These are phyloP conservation scores for Archilochus colubris DNA, from an alignment of 2,113 vertebrate species.

Conservation along the genomic window DNA sequence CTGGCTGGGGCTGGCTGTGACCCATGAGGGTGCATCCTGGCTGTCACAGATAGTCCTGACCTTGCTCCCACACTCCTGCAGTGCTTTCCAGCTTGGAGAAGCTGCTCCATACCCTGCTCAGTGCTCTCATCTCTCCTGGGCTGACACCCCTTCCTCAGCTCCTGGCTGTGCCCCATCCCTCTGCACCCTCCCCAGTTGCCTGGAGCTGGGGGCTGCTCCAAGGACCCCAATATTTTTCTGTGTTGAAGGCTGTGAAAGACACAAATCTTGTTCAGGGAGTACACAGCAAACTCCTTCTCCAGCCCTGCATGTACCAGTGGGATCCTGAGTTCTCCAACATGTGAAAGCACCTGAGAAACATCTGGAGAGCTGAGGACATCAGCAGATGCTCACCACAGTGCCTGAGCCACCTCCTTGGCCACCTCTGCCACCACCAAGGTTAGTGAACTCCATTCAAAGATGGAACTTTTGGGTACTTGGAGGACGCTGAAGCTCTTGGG, in stretches of 20 bases:
- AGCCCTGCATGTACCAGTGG: background rate
- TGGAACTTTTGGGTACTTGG: background rate
- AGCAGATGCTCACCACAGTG: rapidly evolving
- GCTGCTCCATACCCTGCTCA: background rate
- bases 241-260: too few species aligned
- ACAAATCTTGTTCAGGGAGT: too few species aligned
- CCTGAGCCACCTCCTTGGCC: background rate
- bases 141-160: background rate
- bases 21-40: background rate
- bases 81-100: background rate
- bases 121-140: background rate
- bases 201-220: background rate
- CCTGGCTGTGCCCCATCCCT: background rate
- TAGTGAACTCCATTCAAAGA: background rate
- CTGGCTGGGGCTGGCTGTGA: rapidly evolving
- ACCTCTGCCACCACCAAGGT: background rate
- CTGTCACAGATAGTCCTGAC: rapidly evolving
- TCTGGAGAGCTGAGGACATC: background rate
- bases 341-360: background rate
- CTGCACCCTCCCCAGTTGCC: rapidly evolving
- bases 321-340: background rate
- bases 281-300: too few species aligned
- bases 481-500: background rate
- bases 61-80: background rate
- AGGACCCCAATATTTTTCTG: background rate